Evolutionary conservation across 1,140 invertebrate genomes (phyloP).

Genomic region (Apis laboriosa): DNA sequence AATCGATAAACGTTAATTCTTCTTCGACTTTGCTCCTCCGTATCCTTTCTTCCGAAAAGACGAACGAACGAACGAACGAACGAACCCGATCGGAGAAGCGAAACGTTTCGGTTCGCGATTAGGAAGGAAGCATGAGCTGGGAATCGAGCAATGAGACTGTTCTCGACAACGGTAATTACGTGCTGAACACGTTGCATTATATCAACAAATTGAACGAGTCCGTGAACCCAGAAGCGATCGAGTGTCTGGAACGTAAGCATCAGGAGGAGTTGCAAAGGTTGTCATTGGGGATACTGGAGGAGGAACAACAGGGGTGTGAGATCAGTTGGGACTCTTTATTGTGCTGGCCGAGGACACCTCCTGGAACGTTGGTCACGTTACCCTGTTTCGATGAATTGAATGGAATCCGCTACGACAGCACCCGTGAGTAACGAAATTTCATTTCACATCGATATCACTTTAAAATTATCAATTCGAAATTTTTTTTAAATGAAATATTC

Average conservation of each 20-base stretch:
- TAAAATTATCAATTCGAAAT: background rate
- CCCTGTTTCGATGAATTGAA: conserved; percentile 89
- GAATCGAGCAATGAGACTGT: conserved; percentile 44
- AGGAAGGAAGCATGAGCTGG: conserved; percentile 20
- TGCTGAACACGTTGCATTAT: conserved; percentile 66
- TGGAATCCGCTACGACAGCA: conserved; percentile 88
- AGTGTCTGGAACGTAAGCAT: conserved; percentile 58
- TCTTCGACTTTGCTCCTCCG: no score
- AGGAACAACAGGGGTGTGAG: conserved; percentile 48
- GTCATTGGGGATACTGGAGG: background rate
- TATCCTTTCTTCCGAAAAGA: background rate
- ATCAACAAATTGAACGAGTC: conserved; percentile 70
- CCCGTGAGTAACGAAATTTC: conserved; percentile 81
- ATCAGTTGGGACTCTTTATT: conserved; percentile 86
- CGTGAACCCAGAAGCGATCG: conserved; percentile 50
- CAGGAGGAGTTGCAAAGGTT: conserved; percentile 19
- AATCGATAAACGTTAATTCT: no score
- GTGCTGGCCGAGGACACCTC: conserved; percentile 89
- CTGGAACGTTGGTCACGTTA: conserved; percentile 83
- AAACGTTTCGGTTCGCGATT: background rate
- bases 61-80: background rate
- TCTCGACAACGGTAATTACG: conserved; percentile 60
- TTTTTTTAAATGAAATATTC: no score
- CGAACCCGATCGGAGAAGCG: no score
- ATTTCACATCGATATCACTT: background rate